Base-by-base conservation (phyloP, 2,797 vertebrate genomes). In the Hephaestus fuliginosus region DNA sequence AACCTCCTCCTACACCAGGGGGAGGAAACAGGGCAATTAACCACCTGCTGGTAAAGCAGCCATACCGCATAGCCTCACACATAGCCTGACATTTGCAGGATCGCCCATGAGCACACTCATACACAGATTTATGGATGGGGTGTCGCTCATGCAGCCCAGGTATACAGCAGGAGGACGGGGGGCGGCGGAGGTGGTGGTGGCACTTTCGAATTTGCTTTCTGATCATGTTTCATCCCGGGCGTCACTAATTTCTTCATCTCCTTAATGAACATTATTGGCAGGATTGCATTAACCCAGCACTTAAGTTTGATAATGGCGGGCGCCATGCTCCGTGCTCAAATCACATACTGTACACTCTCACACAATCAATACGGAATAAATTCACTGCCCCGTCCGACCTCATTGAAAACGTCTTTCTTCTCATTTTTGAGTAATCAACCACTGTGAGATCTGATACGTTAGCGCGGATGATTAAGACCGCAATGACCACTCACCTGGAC, bases 211-310 rank as follows among this genome's bases (percentile, higher is more conserved):
- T 90, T 56, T 70, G 88, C 82, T 86, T 70, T 74, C 84, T 57
- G 83, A 84, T 88, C 89, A 81, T 87, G 83, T 71, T 85, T 85
- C 81, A 76, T 80, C 61, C 53, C 12, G 75, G 88, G 83, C 25
- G n/a, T 84, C 67, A 49, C 89, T 89, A 76, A 90, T 91, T 89
- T 78, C 62, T 88, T 90, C 83, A 82, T 92, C 87, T 88, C 76
- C 79, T 86, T 93, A 92, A 92, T 93, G 91, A 92, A 90, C 71
- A 68, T 82, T 91, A 89, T 89, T 90, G 91, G 85, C 91, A 86
- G 86, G 65, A 70, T 79, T 14, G 53, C 91, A 90, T 92, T 91
- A 91, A 91, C 69, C 83, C 81, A 77, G 83, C 85, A 90, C 89
- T 85, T 80, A 73, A 70, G 67, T 73, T 78, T 78, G 76, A 85